Base-by-base conservation (phyloP, 2,797 vertebrate genomes). In the Phataginus tetradactyla region DNA sequence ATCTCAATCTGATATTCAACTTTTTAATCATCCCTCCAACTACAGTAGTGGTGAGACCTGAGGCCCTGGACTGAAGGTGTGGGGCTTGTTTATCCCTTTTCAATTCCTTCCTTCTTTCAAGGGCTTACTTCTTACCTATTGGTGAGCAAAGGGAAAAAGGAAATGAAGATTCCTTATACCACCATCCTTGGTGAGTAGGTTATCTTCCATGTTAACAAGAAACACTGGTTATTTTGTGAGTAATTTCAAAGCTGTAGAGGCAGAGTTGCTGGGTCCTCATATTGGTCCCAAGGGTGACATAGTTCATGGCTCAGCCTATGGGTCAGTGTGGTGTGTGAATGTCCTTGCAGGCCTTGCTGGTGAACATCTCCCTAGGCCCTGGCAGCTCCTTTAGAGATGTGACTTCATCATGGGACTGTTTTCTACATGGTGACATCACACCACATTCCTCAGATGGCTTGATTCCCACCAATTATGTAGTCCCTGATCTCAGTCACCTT, bases 1-100 rank as follows among this genome's bases (percentile, higher is more conserved):
- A 83, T 74, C 95, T 94, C 4, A 80, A 53, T 83, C 4, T 79
- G 34, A 68, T 25, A 61, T 66, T 61, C 27, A 57, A 27, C 12
- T 45, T 69, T 81, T 45, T 78, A 83, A 55, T 20, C 64, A 53
- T 72, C 11, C 15, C 1, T 86, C 12, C 45, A 86, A 92, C 3
- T 7, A 5, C 4, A 85, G 32, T 10, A 77, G 37, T 63, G 10
- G 18, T 42, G 13, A 72, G 15, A 86, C 34, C 61, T 21, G 4
- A 34, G 5, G 4, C 2, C 84, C 45, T 59, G 10, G 14, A 39
- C 12, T 68, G 8, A 80, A 83, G 14, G 0, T 25, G 13, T 59
- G 20, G 18, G 1, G 1, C 45, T 34, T 45, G 5, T 34, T 93
- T 80, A 80, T 45, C 71, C 14, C 64, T 7, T 37, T 79, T 55